phyloP scores from a whole-genome alignment of 1,140 invertebrate genomes.

The Lepidotrigona ventralis region DNA sequence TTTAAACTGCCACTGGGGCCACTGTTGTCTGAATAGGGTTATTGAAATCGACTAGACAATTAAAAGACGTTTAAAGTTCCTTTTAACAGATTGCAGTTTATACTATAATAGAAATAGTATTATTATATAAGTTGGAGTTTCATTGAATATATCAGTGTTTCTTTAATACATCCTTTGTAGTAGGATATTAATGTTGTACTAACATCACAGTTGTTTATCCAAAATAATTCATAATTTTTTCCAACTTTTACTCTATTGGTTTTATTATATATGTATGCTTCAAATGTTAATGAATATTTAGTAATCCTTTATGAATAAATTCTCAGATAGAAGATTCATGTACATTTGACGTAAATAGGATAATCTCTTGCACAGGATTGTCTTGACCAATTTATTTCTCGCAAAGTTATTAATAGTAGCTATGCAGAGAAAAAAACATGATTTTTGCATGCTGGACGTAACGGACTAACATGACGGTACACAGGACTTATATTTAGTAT shows the following conservation, averaged over 20 bases:
- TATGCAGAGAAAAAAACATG: conserved; percentile 14
- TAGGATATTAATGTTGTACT: conserved; percentile 16
- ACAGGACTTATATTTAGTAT: conserved; percentile 61
- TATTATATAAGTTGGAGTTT: conserved; percentile 19
- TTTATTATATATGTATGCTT: conserved; percentile 4
- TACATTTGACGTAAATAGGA: conserved; percentile 11
- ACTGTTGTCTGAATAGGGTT: conserved; percentile 59
- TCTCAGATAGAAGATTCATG: conserved; percentile 9
- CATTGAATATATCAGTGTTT: neutral
- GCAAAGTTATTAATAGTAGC: conserved; percentile 18
- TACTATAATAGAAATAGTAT: neutral
- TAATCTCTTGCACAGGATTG: conserved; percentile 32
- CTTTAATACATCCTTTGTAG: neutral
- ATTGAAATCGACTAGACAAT: conserved; percentile 55
- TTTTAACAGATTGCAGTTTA: conserved; percentile 49
- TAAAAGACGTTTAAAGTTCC: conserved; percentile 47
- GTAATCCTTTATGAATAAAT: conserved; percentile 51
- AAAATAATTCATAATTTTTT: neutral
- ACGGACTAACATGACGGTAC: conserved; percentile 76
- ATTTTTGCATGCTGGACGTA: conserved; percentile 65
- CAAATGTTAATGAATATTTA: neutral
- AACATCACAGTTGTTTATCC: neutral
- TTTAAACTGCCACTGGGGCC: conserved; percentile 62
- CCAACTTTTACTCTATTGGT: neutral
- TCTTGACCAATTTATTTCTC: conserved; percentile 26